A percentile compares a stretch with the other conserved stretches of the same genome.
phyloP scores from a whole-genome alignment of 2,113 vertebrate species.

The Cnemophilus loriae region DNA sequence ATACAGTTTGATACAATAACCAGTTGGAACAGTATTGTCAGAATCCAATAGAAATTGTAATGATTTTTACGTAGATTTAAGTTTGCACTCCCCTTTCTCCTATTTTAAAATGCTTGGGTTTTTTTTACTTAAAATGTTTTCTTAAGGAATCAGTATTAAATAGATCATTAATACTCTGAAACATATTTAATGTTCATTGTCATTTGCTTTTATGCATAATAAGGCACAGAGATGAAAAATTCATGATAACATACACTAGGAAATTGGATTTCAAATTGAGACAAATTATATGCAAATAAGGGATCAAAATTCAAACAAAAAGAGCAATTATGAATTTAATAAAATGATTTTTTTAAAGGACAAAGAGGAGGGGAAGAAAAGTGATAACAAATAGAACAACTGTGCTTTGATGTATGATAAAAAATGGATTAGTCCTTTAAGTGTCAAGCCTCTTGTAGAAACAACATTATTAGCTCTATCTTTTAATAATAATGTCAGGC shows the following conservation, averaged over 20 bases:
- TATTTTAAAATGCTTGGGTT: not conserved
- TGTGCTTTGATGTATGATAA: not conserved
- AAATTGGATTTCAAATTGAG: constrained; percentile 1
- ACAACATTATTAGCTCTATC: not conserved
- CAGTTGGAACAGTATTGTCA: not conserved
- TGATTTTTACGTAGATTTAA: not conserved
- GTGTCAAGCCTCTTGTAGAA: not conserved
- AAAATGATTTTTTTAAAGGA: not conserved
- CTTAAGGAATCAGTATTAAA: not conserved
- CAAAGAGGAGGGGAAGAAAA: not conserved
- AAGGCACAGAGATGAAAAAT: not conserved
- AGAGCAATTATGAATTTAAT: not conserved
- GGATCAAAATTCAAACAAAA: not conserved
- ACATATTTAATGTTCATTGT: not conserved
- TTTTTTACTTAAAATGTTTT: not conserved
- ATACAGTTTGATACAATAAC: not conserved
- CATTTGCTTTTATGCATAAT: not conserved
- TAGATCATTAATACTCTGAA: not conserved
- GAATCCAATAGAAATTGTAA: not conserved
- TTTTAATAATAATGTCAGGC: not conserved
- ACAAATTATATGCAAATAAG: constrained; percentile 7
- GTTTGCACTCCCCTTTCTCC: not conserved
- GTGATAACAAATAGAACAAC: not conserved
- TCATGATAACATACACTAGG: not conserved
- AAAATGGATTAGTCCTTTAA: not conserved